Evolutionary conservation across 2,113 vertebrate genomes (phyloP).

Genomic region (Aspidoscelis tigris): DNA sequence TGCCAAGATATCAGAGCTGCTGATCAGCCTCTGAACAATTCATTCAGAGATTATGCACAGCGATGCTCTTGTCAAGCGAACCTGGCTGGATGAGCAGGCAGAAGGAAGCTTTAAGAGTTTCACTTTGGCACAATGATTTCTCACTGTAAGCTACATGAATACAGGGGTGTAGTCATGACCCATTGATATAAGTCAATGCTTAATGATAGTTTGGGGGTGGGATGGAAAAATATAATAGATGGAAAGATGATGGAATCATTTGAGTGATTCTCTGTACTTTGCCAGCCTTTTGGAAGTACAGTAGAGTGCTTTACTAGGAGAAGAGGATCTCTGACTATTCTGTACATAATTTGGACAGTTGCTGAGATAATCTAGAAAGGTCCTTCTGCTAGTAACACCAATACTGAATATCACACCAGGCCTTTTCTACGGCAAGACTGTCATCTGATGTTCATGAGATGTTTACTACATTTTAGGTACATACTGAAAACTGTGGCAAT

Average conservation of each 20-base stretch:
- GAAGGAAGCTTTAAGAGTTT: neutral
- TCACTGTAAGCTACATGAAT: neutral
- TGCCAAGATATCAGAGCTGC: neutral
- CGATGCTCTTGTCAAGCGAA: neutral
- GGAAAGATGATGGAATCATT: neutral
- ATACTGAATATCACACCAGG: too few relatives aligned
- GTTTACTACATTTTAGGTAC: too few relatives aligned
- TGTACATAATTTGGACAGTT: too few relatives aligned
- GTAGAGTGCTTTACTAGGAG: neutral
- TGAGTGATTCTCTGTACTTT: neutral
- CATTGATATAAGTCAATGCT: constrained; percentile 1
- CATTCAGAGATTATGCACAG: neutral
- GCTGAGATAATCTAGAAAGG: too few relatives aligned
- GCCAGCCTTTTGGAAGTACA: neutral
- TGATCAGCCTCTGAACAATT: neutral
- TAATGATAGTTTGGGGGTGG: neutral
- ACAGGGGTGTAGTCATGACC: neutral
- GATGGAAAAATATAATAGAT: too few relatives aligned
- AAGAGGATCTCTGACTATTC: too few relatives aligned
- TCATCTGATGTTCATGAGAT: too few relatives aligned
- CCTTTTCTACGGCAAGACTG: too few relatives aligned
- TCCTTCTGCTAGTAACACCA: too few relatives aligned
- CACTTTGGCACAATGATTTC: neutral
- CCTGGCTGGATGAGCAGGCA: neutral
- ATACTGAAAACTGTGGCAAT: too few relatives aligned